These are phyloP conservation scores for Bungarus multicinctus DNA, from an alignment of 2,113 vertebrate species.

Conservation along the genomic window DNA sequence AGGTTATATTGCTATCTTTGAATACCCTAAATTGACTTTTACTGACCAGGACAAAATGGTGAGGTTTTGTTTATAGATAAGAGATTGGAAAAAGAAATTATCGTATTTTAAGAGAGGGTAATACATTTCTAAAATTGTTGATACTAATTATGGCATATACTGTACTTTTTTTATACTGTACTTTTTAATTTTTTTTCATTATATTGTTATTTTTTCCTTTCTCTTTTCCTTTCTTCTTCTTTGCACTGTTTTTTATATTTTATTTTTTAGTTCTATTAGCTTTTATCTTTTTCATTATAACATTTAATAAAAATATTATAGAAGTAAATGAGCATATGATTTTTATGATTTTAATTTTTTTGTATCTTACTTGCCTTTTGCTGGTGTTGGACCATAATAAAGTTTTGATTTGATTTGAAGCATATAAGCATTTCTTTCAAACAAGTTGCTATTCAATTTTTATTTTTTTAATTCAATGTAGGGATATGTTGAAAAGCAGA, in stretches of 20 bases:
- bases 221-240: not conserved
- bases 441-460: not conserved
- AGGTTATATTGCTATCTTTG: not conserved
- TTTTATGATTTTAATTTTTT: not conserved
- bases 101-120: not conserved
- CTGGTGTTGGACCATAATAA: not conserved
- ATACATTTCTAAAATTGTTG: not conserved
- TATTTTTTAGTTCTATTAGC: not conserved
- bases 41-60: not conserved
- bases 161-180: no score
- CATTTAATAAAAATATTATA: not conserved
- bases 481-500: conserved; percentile 8
- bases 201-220: not conserved
- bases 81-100: not conserved
- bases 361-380: not conserved
- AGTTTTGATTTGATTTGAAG: not conserved
- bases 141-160: not conserved
- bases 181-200: not conserved
- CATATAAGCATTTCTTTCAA: not conserved
- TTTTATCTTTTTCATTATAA: not conserved
- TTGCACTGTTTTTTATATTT: not conserved
- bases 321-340: not conserved
- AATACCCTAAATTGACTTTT: not conserved
- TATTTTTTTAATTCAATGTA: not conserved
- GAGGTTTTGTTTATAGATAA: not conserved